These are phyloP conservation scores for Meloidogyne chitwoodi DNA, from an alignment of 1,140 invertebrate genomes.

Conservation along the genomic window DNA sequence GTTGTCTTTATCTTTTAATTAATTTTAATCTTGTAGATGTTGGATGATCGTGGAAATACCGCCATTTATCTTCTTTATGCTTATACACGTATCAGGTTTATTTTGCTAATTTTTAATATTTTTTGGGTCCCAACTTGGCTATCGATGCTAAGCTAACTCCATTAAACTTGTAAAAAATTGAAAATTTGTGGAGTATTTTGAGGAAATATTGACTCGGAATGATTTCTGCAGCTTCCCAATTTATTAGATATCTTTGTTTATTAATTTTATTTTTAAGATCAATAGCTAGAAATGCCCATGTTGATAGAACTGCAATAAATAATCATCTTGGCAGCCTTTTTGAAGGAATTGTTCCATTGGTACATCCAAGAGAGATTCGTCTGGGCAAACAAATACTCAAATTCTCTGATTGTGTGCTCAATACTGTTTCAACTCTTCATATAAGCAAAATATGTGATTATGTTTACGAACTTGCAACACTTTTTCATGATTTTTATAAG, in stretches of 20 bases:
- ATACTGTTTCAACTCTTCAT: slow-evolving; percentile 77
- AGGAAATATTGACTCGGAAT: no score
- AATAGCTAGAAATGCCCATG: slow-evolving; percentile 76
- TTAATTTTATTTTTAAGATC: slow-evolving; percentile 40
- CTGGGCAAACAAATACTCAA: slow-evolving; percentile 74
- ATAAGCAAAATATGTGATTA: slow-evolving; percentile 81
- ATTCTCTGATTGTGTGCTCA: slow-evolving; percentile 73
- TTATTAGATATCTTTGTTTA: background rate
- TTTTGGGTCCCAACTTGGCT: no score
- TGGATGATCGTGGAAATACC: slow-evolving; percentile 97
- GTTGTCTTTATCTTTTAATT: no score
- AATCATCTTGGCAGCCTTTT: slow-evolving; percentile 27
- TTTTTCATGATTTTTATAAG: slow-evolving; percentile 95
- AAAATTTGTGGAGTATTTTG: no score
- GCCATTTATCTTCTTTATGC: slow-evolving; percentile 95
- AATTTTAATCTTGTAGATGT: slow-evolving; percentile 69
- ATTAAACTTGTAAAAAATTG: no score
- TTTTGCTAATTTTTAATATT: background rate
- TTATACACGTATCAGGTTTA: slow-evolving; percentile 82
- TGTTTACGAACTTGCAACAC: slow-evolving; percentile 84
- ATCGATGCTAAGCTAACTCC: no score
- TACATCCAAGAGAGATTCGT: slow-evolving; percentile 90
- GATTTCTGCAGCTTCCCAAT: no score
- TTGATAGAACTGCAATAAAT: slow-evolving; percentile 54
- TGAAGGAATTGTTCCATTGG: slow-evolving; percentile 64